Conservation (phyloP, 2,888 invertebrate genomes). For the Hydrotaea cyrtoneurina region DNA sequence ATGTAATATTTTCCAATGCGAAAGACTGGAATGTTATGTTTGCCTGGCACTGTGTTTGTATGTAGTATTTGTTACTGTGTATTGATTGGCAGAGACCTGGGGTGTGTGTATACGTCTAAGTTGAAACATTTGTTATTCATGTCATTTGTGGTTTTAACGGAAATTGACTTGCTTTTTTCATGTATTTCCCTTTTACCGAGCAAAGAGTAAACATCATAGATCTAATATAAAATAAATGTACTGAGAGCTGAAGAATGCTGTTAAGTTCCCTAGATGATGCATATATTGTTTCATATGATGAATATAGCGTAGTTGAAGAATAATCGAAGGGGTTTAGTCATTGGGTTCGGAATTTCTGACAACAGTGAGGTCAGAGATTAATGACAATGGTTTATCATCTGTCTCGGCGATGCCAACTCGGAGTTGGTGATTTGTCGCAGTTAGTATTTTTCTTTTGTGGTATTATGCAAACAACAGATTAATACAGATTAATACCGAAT, state of each 20-base stretch:
- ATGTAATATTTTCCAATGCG: slow-evolving; percentile 6
- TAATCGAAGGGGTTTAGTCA: neutral
- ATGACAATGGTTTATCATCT: too few relatives aligned
- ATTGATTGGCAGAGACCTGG: neutral
- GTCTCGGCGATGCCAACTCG: too few relatives aligned
- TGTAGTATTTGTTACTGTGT: neutral
- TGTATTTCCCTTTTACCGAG: neutral
- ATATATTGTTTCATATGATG: too few relatives aligned
- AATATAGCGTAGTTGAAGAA: neutral
- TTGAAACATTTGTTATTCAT: slow-evolving; percentile 30
- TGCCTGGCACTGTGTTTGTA: neutral
- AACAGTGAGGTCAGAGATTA: too few relatives aligned
- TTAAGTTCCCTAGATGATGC: too few relatives aligned
- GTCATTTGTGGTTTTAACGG: slow-evolving; percentile 37
- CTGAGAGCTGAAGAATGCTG: too few relatives aligned
- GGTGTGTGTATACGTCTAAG: neutral
- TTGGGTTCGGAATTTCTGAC: too few relatives aligned
- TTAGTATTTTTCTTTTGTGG: too few relatives aligned
- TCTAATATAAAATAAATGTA: slow-evolving; percentile 24
- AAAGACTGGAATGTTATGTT: neutral
- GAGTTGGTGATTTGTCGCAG: too few relatives aligned
- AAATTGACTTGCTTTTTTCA: slow-evolving; percentile 40
- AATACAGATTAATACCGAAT: too few relatives aligned
- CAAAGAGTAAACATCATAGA: slow-evolving; percentile 16
- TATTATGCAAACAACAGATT: too few relatives aligned